phyloP scores from a whole-genome alignment of 2,797 vertebrate species.

The Neosilurus hyrtlii region DNA sequence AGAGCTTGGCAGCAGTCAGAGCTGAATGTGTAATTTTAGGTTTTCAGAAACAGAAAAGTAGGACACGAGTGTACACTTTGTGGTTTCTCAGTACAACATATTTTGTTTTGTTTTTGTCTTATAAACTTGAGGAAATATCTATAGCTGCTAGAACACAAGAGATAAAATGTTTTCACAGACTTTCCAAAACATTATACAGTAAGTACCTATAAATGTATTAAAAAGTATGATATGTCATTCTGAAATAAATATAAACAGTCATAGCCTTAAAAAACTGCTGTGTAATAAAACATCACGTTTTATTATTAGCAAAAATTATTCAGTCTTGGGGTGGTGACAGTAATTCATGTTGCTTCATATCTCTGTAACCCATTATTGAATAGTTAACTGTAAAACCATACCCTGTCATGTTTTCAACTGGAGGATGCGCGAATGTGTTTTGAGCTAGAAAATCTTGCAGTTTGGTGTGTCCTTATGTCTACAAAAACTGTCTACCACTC shows the following conservation, averaged over 20 bases:
- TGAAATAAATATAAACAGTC: neutral
- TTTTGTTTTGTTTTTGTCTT: neutral
- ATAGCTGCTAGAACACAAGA: neutral
- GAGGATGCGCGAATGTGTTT: neutral
- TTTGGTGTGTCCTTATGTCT: neutral
- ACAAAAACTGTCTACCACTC: neutral
- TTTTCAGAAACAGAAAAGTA: neutral
- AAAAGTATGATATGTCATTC: neutral
- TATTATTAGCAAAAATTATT: neutral
- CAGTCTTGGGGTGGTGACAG: neutral
- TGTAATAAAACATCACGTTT: neutral
- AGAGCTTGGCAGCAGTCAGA: neutral
- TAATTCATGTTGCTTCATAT: neutral
- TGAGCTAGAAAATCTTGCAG: neutral
- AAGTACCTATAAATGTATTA: neutral
- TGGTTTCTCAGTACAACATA: neutral
- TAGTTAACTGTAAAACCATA: neutral
- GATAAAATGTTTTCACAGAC: neutral
- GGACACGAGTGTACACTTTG: no score
- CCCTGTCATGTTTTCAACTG: neutral
- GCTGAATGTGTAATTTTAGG: neutral
- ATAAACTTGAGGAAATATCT: neutral
- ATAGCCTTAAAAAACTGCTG: neutral
- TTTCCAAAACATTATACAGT: neutral
- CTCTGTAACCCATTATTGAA: neutral